phyloP scores from a whole-genome alignment of 2,888 invertebrate species.

The Steinernema carpocapsae region DNA sequence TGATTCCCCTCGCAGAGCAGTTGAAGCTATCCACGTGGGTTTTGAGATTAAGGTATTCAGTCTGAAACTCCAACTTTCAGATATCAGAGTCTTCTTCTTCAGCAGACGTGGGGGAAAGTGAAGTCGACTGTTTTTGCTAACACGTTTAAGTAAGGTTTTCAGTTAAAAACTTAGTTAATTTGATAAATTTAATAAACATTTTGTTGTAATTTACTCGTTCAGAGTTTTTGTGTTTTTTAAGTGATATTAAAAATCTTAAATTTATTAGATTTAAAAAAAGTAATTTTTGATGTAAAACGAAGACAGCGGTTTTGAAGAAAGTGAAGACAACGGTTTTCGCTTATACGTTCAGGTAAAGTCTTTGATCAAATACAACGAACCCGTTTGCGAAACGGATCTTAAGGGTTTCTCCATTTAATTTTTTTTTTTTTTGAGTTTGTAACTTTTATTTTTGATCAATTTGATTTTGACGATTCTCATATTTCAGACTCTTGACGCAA shows the following conservation, averaged over 20 bases:
- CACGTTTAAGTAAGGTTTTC: constrained; percentile 62
- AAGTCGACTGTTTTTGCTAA: constrained; percentile 54
- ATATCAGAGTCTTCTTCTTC: constrained; percentile 61
- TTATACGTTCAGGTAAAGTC: constrained; percentile 61
- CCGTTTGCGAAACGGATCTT: too few species aligned
- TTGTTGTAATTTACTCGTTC: background rate
- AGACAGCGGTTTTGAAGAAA: constrained; percentile 62
- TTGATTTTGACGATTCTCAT: too few species aligned
- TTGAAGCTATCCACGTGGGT: constrained; percentile 48
- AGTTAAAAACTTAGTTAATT: too few species aligned
- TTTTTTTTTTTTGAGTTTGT: too few species aligned
- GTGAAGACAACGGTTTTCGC: constrained; percentile 56
- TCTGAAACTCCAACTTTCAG: constrained; percentile 44
- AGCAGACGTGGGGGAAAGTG: constrained; percentile 62
- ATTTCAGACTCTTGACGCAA: constrained; percentile 43
- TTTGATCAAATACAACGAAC: too few species aligned
- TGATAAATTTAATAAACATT: too few species aligned
- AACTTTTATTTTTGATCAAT: too few species aligned
- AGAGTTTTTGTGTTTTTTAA: constrained; percentile 50
- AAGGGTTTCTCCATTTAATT: too few species aligned
- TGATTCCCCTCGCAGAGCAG: constrained; percentile 41
- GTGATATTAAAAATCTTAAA: too few species aligned
- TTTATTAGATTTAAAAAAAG: too few species aligned
- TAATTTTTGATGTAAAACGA: too few species aligned
- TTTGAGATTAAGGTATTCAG: background rate